phyloP scores from a whole-genome alignment of 53 echinoderm and acorn worm species.

The Temnopleurus reevesii region DNA sequence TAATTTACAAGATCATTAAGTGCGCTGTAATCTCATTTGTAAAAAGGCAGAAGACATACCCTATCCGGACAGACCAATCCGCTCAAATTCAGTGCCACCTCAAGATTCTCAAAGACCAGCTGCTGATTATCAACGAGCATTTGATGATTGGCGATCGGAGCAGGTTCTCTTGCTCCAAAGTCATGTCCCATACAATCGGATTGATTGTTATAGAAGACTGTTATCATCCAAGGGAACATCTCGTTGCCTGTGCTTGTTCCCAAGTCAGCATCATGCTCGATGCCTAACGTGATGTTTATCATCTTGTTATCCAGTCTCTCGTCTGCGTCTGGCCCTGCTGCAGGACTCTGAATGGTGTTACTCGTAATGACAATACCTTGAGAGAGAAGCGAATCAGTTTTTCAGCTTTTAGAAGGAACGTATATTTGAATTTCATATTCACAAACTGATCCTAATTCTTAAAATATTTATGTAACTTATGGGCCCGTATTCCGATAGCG shows the following conservation, averaged over 20 bases:
- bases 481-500: no score
- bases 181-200: slow-evolving; percentile 52
- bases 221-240: slow-evolving; percentile 66
- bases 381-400: neutral
- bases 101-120: neutral
- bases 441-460: no score
- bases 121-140: slow-evolving; percentile 1
- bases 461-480: no score
- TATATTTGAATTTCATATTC: no score
- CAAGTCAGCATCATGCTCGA: slow-evolving; percentile 46
- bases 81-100: neutral
- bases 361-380: slow-evolving; percentile 44
- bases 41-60: neutral
- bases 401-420: no score
- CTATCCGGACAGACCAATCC: neutral
- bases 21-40: no score
- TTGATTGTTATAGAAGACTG: slow-evolving; percentile 32
- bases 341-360: neutral
- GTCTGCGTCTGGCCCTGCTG: neutral
- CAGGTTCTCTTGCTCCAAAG: neutral
- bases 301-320: neutral
- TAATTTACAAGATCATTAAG: no score
- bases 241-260: slow-evolving; percentile 58
- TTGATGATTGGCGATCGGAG: neutral
- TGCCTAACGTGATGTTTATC: neutral